Base-by-base conservation (phyloP, 2,888 invertebrate genomes). In the Carterocephalus palaemon region DNA sequence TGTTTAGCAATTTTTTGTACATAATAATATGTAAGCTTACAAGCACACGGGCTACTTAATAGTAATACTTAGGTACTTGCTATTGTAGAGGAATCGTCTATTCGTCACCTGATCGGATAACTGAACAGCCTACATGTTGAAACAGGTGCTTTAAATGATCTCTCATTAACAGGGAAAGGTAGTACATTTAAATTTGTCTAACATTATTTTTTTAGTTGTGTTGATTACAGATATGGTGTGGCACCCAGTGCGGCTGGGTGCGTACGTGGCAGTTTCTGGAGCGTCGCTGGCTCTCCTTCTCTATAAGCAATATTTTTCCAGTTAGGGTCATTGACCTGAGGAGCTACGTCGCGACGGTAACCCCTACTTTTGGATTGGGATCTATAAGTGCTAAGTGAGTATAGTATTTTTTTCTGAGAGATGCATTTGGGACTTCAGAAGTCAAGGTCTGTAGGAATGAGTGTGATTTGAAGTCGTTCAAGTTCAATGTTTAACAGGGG, bases 181-280 rank as follows among this genome's bases (percentile, higher is more conserved):
- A 17, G 6, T 8, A 2, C 20, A 10, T 12, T 28, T 12, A 15
- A 17, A 17, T 9, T 33, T 2, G 15, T 9, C 10, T 9, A 23
- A 5, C 7, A 12, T 1, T 13, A 5, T 17, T 17, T 33, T 8
- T 13, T 4, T 10, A 15, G n/a, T n/a, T n/a, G n/a, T n/a, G n/a
- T 40, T 20, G 20, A 7, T 6, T n/a, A 19, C 36, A 83, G 85
- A 64, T 85, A 39, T 70, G 67, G 67, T 69, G 63, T 41, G 80
- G 75, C 15, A 17, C 34, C 23, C 61, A 74, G 22, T 62, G 53
- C 28, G 63, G 69, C n/a, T 85, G 81, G 81, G 83, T 82, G 15
- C 62, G 84, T 22, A 76, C 75, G 1, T 86, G 82, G 81, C 74
- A 67, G 48, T 78, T 75, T 53, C 54, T 84, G 22, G 66, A 83